These are phyloP conservation scores for Folsomia manolachei DNA, from an alignment of 2,888 invertebrate species.

Conservation along the genomic window DNA sequence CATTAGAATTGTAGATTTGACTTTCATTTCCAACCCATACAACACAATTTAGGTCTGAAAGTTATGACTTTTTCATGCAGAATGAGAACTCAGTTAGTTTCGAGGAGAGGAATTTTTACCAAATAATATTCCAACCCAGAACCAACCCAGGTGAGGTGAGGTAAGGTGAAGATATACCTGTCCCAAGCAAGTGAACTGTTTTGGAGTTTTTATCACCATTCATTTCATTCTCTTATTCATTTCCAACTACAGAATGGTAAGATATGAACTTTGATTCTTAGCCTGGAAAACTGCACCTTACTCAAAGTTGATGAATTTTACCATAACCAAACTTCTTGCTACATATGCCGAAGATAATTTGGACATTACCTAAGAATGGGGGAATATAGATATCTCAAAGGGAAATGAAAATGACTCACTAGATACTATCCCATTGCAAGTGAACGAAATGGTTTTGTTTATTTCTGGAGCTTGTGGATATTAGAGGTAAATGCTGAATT, in stretches of 20 bases:
- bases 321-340: not conserved
- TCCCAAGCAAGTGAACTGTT: not conserved
- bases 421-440: no score
- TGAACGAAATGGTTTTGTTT: not conserved
- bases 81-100: not conserved
- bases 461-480: no score
- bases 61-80: conserved; percentile 31
- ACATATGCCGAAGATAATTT: no score
- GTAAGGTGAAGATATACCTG: not conserved
- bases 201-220: not conserved
- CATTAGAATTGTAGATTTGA: conserved; percentile 34
- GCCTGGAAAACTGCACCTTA: not conserved
- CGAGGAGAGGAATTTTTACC: conserved; percentile 15
- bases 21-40: conserved; percentile 17
- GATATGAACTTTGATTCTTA: no score
- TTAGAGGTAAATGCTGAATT: no score
- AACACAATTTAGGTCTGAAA: conserved; percentile 11
- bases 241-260: no score
- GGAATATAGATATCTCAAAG: not conserved
- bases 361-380: no score
- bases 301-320: not conserved
- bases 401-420: not conserved
- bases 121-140: not conserved
- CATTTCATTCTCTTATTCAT: no score
- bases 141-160: not conserved